Evolutionary conservation across 2,113 vertebrate genomes (phyloP).

Genomic region (Pseudois nayaur): DNA sequence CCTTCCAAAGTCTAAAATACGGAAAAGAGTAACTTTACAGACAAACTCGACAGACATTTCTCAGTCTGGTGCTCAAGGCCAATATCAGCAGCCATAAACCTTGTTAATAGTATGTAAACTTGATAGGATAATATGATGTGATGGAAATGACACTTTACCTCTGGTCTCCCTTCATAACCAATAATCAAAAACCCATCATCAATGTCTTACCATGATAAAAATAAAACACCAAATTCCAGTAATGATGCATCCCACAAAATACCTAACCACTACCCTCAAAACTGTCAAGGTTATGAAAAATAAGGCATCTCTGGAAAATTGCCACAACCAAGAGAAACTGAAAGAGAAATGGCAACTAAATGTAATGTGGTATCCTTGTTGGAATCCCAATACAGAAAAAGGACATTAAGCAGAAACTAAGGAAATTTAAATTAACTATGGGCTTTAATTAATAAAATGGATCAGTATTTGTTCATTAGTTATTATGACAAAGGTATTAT

Average conservation of each 20-base stretch:
- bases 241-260: not conserved
- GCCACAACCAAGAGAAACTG: too few relatives aligned
- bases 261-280: not conserved
- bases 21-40: not conserved
- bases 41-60: not conserved
- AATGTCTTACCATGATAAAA: not conserved
- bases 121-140: not conserved
- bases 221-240: not conserved
- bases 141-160: not conserved
- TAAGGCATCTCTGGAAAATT: not conserved
- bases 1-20: not conserved
- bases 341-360: not conserved
- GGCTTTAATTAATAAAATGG: not conserved
- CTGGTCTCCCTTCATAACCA: not conserved
- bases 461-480: not conserved
- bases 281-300: not conserved
- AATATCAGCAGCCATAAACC: not conserved
- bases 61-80: not conserved
- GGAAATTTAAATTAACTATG: not conserved
- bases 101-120: not conserved
- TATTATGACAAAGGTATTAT: not conserved
- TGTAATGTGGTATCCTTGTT: not conserved
- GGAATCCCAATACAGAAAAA: not conserved
- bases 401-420: not conserved
- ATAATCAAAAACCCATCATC: not conserved